These are phyloP conservation scores for Brachionus sp. DNA, from an alignment of 1,140 invertebrate genomes.

Conservation along the genomic window DNA sequence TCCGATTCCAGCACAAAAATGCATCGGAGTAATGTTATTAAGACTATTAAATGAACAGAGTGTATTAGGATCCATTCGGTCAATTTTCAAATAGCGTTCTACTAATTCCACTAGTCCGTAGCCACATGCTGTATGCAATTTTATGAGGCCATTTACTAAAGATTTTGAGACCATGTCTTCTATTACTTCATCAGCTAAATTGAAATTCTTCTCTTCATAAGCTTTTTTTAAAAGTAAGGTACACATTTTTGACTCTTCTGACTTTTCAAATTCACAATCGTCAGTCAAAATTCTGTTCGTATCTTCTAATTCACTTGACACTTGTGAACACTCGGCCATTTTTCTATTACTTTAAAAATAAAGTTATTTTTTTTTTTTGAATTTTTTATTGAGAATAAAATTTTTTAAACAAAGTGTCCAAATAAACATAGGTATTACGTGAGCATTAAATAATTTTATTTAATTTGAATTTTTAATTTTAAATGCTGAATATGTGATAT, in stretches of 20 bases:
- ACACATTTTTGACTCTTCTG: conserved; percentile 6
- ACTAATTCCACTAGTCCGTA: conserved; percentile 11
- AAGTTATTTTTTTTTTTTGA: not conserved
- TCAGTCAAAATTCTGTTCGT: not conserved
- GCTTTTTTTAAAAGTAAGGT: not conserved
- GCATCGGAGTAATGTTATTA: not conserved
- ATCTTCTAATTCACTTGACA: not conserved
- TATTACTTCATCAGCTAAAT: conserved; percentile 20
- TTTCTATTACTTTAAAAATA: not conserved
- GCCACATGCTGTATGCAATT: conserved; percentile 32
- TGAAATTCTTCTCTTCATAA: conserved; percentile 14
- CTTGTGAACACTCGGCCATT: not conserved
- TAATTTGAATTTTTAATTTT: not conserved
- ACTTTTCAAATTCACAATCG: conserved; percentile 17
- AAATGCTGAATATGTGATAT: not conserved
- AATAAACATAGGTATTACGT: no score
- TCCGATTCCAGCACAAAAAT: conserved; percentile 36
- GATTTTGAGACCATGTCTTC: conserved; percentile 39
- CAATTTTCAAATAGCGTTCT: conserved; percentile 26
- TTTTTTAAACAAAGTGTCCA: not conserved
- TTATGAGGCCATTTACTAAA: not conserved
- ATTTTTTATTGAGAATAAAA: not conserved
- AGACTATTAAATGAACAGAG: not conserved
- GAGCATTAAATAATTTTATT: no score
- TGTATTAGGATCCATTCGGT: not conserved